phyloP scores from a whole-genome alignment of 2,888 invertebrate genomes.

The Blera fallax region DNA sequence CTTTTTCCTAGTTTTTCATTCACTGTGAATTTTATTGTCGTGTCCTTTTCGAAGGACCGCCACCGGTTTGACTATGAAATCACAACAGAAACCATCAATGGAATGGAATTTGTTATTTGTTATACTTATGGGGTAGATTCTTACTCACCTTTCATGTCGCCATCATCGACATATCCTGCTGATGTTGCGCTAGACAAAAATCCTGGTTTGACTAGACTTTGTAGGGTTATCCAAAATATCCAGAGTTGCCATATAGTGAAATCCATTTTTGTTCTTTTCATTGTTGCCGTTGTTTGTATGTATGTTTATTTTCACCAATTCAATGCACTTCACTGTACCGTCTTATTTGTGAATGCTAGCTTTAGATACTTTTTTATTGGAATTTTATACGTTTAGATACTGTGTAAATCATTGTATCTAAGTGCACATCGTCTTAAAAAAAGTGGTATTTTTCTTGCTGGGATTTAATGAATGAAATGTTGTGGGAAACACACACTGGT shows the following conservation, averaged over 20 bases:
- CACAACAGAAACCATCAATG: constrained; percentile 54
- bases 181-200: constrained; percentile 75
- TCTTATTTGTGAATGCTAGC: constrained; percentile 70
- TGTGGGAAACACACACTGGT: constrained; percentile 27
- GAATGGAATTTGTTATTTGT: constrained; percentile 25
- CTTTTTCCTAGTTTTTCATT: not conserved
- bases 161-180: constrained; percentile 80
- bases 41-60: constrained; percentile 51
- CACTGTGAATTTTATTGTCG: constrained; percentile 30
- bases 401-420: constrained; percentile 74
- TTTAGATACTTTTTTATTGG: constrained; percentile 78
- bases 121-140: not conserved
- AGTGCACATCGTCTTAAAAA: constrained; percentile 28
- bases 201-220: constrained; percentile 70
- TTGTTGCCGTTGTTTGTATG: not conserved
- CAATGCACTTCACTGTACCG: not conserved
- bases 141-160: constrained; percentile 81
- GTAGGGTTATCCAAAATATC: constrained; percentile 74
- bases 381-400: constrained; percentile 76
- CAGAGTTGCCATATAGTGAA: constrained; percentile 64
- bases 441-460: not conserved
- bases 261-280: constrained; percentile 69
- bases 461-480: constrained; percentile 65
- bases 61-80: constrained; percentile 26
- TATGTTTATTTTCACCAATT: constrained; percentile 42